phyloP scores from a whole-genome alignment of 2,888 invertebrate genomes.

The Strigamia maritima region DNA sequence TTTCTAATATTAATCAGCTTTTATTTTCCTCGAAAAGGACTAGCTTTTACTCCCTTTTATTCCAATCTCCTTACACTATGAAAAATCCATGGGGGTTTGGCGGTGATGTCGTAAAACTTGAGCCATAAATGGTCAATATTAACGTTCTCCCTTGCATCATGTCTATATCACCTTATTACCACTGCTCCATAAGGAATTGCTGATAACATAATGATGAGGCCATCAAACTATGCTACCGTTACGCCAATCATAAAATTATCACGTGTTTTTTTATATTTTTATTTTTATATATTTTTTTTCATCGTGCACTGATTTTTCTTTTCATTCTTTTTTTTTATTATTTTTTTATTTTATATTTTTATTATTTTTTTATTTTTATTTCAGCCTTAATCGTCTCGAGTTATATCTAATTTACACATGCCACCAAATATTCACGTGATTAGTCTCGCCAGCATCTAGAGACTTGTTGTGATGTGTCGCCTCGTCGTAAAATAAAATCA shows the following conservation, averaged over 20 bases:
- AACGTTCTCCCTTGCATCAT: conserved; percentile 5
- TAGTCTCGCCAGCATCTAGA: background rate
- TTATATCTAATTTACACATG: background rate
- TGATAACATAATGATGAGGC: conserved; percentile 15
- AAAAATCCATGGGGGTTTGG: conserved; percentile 5
- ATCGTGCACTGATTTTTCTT: background rate
- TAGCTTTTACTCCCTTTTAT: background rate
- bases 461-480: conserved; percentile 15
- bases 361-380: background rate
- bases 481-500: conserved; percentile 13
- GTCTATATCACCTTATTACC: conserved; percentile 13
- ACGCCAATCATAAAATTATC: conserved; percentile 15
- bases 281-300: background rate
- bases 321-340: too few species aligned
- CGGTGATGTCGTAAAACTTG: conserved; percentile 1
- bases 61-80: background rate
- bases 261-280: background rate
- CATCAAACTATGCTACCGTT: background rate
- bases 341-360: too few species aligned
- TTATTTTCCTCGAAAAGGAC: background rate
- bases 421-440: conserved; percentile 4
- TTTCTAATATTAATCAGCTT: background rate
- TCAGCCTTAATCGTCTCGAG: background rate
- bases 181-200: conserved; percentile 7
- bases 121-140: conserved; percentile 10